Evolutionary conservation across 2,113 vertebrate genomes (phyloP).

Genomic region (Stigmatopora nigra): DNA sequence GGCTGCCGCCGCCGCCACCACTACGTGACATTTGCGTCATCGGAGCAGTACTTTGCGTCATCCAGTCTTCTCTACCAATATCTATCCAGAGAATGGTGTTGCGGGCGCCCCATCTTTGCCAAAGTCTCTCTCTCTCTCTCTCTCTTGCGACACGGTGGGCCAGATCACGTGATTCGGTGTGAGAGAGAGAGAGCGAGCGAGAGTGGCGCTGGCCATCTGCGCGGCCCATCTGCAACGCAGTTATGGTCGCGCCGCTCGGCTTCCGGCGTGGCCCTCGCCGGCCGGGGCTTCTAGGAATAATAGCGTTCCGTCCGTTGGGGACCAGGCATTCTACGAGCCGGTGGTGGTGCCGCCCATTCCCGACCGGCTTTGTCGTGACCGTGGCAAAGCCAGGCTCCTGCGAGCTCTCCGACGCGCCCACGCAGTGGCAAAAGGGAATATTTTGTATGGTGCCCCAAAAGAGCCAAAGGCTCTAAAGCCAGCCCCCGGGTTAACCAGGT

Average conservation of each 20-base stretch:
- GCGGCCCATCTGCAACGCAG: constrained; percentile 68
- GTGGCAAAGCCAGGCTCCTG: no score
- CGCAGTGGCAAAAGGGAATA: no score
- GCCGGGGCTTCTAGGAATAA: constrained; percentile 58
- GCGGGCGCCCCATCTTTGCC: constrained; percentile 40
- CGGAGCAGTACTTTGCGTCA: constrained; percentile 44
- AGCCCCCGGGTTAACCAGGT: no score
- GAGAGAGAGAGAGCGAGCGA: constrained; percentile 29
- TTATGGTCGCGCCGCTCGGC: constrained; percentile 49
- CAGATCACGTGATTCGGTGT: constrained; percentile 23
- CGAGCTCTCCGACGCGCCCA: no score
- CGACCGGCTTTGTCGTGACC: no score
- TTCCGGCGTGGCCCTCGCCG: constrained; percentile 45
- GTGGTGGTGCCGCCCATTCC: constrained; percentile 23
- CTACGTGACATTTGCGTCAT: constrained; percentile 58
- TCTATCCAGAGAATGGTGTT: constrained; percentile 41
- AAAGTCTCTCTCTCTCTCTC: constrained; percentile 25
- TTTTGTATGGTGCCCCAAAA: no score
- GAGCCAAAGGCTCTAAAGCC: no score
- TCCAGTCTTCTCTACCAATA: constrained; percentile 55
- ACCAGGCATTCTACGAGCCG: constrained; percentile 49
- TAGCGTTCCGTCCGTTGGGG: constrained; percentile 44
- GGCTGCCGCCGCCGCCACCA: constrained; percentile 42
- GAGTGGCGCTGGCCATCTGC: constrained; percentile 66
- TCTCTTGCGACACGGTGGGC: constrained; percentile 33